These are phyloP conservation scores for Okapia johnstoni DNA, from an alignment of 2,113 vertebrate genomes.

Conservation along the genomic window DNA sequence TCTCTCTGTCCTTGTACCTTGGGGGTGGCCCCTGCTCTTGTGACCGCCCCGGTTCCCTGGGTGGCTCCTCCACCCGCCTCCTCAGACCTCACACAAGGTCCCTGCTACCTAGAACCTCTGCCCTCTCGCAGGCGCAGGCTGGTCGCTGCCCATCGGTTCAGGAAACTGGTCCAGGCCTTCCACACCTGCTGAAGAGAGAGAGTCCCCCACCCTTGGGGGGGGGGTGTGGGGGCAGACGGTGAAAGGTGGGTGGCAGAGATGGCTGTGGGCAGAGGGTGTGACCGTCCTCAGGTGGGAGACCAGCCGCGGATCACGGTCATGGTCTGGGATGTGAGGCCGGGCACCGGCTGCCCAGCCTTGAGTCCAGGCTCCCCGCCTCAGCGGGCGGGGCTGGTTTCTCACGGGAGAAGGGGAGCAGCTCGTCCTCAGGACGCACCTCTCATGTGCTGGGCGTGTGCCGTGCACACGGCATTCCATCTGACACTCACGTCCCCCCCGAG, in stretches of 20 bases:
- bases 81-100: rapidly evolving
- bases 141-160: rapidly evolving
- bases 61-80: no score
- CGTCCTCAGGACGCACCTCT: background rate
- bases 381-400: background rate
- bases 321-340: background rate
- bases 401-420: background rate
- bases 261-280: rapidly evolving
- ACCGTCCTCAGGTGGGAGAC: rapidly evolving
- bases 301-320: background rate
- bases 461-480: background rate
- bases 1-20: background rate
- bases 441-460: rapidly evolving
- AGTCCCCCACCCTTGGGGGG: no score
- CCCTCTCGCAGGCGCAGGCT: background rate
- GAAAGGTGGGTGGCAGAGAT: background rate
- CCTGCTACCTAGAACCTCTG: background rate
- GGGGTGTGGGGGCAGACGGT: background rate
- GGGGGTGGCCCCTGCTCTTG: background rate
- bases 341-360: rapidly evolving
- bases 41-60: background rate
- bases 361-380: background rate
- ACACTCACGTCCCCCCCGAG: rapidly evolving
- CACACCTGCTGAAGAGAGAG: background rate
- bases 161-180: background rate